Base-by-base conservation (phyloP, 2,797 vertebrate species). In the Trematomus bernacchii region DNA sequence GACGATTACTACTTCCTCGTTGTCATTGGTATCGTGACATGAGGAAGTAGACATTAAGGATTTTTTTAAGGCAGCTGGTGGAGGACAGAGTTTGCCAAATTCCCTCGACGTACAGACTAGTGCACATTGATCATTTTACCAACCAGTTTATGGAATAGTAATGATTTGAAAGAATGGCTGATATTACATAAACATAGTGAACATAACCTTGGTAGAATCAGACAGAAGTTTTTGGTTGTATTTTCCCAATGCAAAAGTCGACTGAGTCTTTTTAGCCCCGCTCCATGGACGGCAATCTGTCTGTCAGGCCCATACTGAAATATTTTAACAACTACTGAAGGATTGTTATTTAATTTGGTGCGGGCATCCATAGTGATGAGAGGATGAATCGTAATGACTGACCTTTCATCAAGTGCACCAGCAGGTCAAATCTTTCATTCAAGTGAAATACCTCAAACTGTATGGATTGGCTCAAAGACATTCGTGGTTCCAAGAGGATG, bases 41-140 rank as follows among this genome's bases (percentile, higher is more conserved):
- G 72, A 30, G 64, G 70, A 66, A 66, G 44, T 67, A 57, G 66
- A 81, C 66, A 60, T 79, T 80, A 82, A 85, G 81, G 60, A 82
- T 82, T 21, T 82, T 80, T 80, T 70, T 72, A 75, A 47, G 78
- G 64, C 43, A 76, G 76, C 66, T 67, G 18, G 51, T 66, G 53
- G 65, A 76, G 64, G 82, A 78, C 85, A 87, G 62, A 72, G 53
- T 72, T 78, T 30, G 82, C 83, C 86, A 67, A 84, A 87, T 64
- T 85, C 83, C 71, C 68, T 18, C 3, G 2, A 73, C 50, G 76
- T 59, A 71, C 58, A 73, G n/a, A n/a, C n/a, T n/a, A n/a, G 66
- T 63, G 63, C 65, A 79, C 85, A 82, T 83, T 83, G 77, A 90
- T 84, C 76, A 81, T 85, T 91, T 85, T 83, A 87, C 77, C 75